phyloP scores from a whole-genome alignment of 2,888 invertebrate genomes.

The Hybos culiciformis region DNA sequence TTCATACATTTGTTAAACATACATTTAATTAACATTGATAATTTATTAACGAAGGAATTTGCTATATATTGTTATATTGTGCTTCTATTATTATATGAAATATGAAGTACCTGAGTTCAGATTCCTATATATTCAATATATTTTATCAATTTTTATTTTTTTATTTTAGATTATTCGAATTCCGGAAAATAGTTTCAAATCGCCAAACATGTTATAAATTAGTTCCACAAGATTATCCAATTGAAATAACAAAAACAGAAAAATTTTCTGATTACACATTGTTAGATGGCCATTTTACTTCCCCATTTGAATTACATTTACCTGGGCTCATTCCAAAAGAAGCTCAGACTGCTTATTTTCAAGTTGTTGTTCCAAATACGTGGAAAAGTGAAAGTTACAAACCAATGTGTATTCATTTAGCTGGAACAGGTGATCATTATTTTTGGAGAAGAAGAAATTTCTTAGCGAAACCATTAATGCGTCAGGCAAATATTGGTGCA shows the following conservation, averaged over 20 bases:
- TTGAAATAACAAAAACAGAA: conserved; percentile 75
- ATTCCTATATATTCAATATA: too few relatives aligned
- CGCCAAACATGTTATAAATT: conserved; percentile 70
- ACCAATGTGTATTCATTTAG: conserved; percentile 86
- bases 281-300: conserved; percentile 75
- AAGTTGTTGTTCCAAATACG: conserved; percentile 63
- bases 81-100: too few relatives aligned
- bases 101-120: too few relatives aligned
- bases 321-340: conserved; percentile 80
- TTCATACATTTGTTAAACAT: too few relatives aligned
- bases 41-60: too few relatives aligned
- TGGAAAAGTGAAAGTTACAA: conserved; percentile 59
- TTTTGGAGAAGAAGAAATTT: conserved; percentile 82
- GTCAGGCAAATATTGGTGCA: conserved; percentile 80
- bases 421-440: conserved; percentile 96
- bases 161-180: conserved; percentile 88
- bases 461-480: conserved; percentile 81
- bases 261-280: conserved; percentile 56
- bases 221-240: conserved; percentile 68
- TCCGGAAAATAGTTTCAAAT: conserved; percentile 73
- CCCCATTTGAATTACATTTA: conserved; percentile 68
- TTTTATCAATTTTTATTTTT: neutral
- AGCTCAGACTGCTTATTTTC: conserved; percentile 71
- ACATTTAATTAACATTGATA: too few relatives aligned
- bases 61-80: too few relatives aligned